Percentiles rank a stretch among this genome's conserved stretches.
Conservation (phyloP, 2,888 invertebrate genomes). For the Stramonita haemastoma region DNA sequence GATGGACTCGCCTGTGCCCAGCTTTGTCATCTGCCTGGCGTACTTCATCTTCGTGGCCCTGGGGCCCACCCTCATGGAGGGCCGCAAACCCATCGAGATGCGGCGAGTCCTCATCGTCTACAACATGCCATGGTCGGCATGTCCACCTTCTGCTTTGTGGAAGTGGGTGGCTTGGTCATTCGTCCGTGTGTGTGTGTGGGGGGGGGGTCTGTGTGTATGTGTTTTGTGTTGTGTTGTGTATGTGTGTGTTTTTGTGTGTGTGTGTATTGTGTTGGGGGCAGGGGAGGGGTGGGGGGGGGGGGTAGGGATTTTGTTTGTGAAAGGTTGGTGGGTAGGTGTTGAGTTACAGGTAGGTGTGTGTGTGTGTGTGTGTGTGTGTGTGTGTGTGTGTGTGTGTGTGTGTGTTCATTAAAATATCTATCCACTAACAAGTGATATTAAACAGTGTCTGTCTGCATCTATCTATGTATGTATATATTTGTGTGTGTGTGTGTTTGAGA, state of each 20-base stretch:
- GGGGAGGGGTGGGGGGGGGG: background rate
- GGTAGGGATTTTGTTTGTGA: too few relatives aligned
- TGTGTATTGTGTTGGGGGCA: background rate
- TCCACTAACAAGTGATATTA: too few relatives aligned
- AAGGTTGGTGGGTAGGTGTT: too few relatives aligned
- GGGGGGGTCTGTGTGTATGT: background rate
- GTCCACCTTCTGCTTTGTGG: constrained; percentile 93
- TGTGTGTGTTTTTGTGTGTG: background rate
- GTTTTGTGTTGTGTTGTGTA: background rate
- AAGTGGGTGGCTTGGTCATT: constrained; percentile 84
- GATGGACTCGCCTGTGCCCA: constrained; percentile 93
- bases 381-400: too few relatives aligned
- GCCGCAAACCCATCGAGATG: constrained; percentile 91
- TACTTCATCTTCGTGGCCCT: constrained; percentile 88
- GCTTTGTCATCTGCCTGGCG: constrained; percentile 87
- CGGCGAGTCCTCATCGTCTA: constrained; percentile 88
- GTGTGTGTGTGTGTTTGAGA: too few relatives aligned
- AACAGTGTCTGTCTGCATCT: too few relatives aligned
- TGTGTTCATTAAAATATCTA: too few relatives aligned
- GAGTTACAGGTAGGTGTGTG: too few relatives aligned
- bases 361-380: too few relatives aligned
- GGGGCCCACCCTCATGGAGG: constrained; percentile 92
- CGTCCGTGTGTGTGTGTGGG: background rate
- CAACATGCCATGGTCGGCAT: constrained; percentile 93
- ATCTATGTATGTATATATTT: too few relatives aligned